Evolutionary conservation across 2,113 vertebrate genomes (phyloP).

Genomic region (Rhabdornis inornatus): DNA sequence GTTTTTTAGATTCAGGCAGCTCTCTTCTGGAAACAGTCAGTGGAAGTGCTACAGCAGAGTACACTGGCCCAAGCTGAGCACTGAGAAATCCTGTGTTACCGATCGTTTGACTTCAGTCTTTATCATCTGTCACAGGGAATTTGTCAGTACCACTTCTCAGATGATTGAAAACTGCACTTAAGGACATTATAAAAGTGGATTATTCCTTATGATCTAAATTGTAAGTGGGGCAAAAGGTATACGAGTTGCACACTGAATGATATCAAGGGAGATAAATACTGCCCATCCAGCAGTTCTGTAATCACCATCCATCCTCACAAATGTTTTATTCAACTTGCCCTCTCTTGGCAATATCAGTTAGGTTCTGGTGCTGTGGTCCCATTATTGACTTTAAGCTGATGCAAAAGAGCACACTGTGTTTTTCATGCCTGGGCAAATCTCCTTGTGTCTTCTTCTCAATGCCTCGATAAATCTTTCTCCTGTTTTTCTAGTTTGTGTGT

Average conservation of each 20-base stretch:
- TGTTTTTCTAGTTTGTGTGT: neutral
- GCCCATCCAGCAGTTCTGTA: neutral
- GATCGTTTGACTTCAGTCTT: neutral
- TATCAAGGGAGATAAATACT: neutral
- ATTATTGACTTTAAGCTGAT: neutral
- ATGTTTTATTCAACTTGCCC: neutral
- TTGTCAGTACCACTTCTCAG: neutral
- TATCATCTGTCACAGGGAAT: neutral
- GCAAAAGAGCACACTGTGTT: neutral
- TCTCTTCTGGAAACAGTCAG: neutral
- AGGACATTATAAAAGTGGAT: neutral
- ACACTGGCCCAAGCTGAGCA: neutral
- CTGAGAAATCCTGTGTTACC: neutral
- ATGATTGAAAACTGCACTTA: neutral
- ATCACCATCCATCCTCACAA: neutral
- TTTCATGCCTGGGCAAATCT: neutral
- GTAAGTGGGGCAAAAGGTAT: neutral
- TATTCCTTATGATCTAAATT: neutral
- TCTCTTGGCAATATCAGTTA: neutral
- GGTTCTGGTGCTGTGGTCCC: neutral
- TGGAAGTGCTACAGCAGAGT: neutral
- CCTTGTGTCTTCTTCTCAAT: neutral
- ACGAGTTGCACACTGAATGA: neutral
- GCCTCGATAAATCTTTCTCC: neutral
- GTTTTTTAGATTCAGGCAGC: neutral